Base-by-base conservation (phyloP, 1,140 invertebrate genomes). In the Drosophila bipectinata region DNA sequence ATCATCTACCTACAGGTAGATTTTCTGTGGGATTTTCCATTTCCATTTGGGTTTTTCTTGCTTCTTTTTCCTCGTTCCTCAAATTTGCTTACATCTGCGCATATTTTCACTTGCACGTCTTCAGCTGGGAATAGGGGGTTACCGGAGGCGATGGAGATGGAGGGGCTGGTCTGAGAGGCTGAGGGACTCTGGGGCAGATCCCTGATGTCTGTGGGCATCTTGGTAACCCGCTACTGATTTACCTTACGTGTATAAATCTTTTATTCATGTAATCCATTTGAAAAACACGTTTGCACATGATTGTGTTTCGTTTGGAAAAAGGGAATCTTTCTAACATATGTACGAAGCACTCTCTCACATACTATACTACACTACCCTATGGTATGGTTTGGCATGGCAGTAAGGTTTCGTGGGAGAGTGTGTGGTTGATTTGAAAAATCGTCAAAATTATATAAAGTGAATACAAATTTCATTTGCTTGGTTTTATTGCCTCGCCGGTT, bases 181-280 rank as follows among this genome's bases (percentile, higher is more conserved):
- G 12, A 14, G 41, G 41, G 41, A 14, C 8, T 44, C 15, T 1
- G 12, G 60, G 28, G 30, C 47, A 55, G 48, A 52, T 28, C 68
- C 24, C 45, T 26, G 59, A 67, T 66, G 47, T 75, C 51, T 62
- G 54, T 61, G 63, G 66, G 82, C 69, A 67, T 62, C 82, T 81
- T 79, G 83, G 83, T 83, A 77, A 73, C 83, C 83, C 83, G 84
- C 83, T 79, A 88, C 83, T 88, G 83, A 88, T 88, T 88, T 88
- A 88, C 76, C 84, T 81, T 72, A 83, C 83, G 83, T 88, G 83
- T 88, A 83, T 83, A 88, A 88, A 88, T 88, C 83, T 88, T 88
- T 88, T 88, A 88, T 88, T 88, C 83, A 88, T 88, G 83, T 88
- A 88, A 88, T 88, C 83, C 83, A 88, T 88, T 88, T 88, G 83